Evolutionary conservation across 2,797 vertebrate species (phyloP).

Genomic region (Heliangelus exortis): DNA sequence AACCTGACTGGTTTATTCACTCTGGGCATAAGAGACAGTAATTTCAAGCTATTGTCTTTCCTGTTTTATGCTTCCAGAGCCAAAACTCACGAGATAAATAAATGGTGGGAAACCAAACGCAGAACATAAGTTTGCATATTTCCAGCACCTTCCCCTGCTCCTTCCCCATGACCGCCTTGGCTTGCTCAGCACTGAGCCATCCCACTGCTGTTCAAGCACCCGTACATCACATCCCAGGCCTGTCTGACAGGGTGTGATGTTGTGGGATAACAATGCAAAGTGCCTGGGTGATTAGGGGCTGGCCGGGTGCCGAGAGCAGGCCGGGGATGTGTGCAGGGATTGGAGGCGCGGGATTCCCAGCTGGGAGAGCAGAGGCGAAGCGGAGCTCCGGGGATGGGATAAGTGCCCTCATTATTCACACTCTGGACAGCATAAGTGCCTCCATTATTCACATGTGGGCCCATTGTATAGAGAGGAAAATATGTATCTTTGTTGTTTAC

Average conservation of each 20-base stretch:
- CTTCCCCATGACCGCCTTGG: neutral
- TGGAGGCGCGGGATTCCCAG: neutral
- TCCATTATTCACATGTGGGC: constrained; percentile 23
- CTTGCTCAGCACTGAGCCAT: neutral
- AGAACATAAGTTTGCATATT: neutral
- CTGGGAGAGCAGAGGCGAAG: accelerated
- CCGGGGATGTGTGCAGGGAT: neutral
- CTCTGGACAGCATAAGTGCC: constrained; percentile 42
- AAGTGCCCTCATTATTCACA: constrained; percentile 63
- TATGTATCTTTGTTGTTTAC: constrained; percentile 37
- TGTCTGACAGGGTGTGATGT: neutral
- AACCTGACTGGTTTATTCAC: neutral
- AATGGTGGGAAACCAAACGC: neutral
- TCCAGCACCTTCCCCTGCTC: neutral
- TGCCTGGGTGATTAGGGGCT: neutral
- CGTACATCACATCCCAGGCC: neutral
- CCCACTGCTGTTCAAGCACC: neutral
- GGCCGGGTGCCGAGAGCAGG: neutral
- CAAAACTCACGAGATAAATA: neutral
- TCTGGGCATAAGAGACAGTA: neutral
- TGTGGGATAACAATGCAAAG: neutral
- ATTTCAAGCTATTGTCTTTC: neutral
- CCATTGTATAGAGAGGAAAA: constrained; percentile 25
- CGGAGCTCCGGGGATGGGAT: accelerated
- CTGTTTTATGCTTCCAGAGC: neutral